phyloP scores from a whole-genome alignment of 2,888 invertebrate species.

The Apotomis betuletana region DNA sequence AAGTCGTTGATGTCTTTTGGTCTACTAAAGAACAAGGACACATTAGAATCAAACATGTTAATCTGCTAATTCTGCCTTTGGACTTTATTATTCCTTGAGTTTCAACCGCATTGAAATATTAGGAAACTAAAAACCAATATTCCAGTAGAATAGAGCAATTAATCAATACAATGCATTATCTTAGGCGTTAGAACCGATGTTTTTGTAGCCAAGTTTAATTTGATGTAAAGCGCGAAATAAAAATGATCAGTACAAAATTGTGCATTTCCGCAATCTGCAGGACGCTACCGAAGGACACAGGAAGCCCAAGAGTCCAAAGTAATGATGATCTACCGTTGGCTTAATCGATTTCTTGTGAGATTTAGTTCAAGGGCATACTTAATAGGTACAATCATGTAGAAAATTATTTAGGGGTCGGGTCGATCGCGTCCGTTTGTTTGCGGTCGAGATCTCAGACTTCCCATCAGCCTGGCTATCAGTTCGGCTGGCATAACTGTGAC shows the following conservation, averaged over 20 bases:
- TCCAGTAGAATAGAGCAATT: no score
- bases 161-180: no score
- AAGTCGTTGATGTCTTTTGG: no score
- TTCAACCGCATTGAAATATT: no score
- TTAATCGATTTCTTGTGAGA: slow-evolving; percentile 36
- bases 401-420: background rate
- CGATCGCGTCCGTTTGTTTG: background rate
- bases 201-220: slow-evolving; percentile 10
- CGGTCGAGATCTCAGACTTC: background rate
- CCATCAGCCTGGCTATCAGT: no score
- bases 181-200: background rate
- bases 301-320: slow-evolving; percentile 18
- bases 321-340: slow-evolving; percentile 31
- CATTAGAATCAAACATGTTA: no score
- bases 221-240: slow-evolving; percentile 10
- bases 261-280: slow-evolving; percentile 31
- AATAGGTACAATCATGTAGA: slow-evolving; percentile 21
- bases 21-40: no score
- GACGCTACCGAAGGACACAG: slow-evolving; percentile 32
- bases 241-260: slow-evolving; percentile 22
- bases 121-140: no score
- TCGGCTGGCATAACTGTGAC: no score
- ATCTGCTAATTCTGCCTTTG: no score
- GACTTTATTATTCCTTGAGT: no score
- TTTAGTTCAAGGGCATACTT: slow-evolving; percentile 24